Base-by-base conservation (phyloP, 1,140 invertebrate genomes). In the Parapsyche elsis region DNA sequence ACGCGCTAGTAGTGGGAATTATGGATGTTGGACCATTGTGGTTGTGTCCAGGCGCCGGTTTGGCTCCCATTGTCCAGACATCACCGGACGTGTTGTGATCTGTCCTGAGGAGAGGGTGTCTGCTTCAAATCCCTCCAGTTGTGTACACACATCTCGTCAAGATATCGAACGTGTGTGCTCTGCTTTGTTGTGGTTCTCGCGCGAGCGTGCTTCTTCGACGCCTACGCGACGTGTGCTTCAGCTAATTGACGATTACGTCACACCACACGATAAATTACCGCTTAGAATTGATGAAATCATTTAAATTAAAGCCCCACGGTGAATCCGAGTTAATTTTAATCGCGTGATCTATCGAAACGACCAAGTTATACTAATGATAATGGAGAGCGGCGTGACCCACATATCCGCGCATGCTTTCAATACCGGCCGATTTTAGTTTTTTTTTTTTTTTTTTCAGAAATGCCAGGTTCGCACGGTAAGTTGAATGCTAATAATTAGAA, bases 401-500 rank as follows among this genome's bases (percentile, higher is more conserved):
- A 61, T 61, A n/a, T 21, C n/a, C n/a, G n/a, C n/a, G n/a, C n/a
- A 61, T 16, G 12, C 2, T 4, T 16, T 19, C 26, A 26, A 67
- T 67, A 14, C 9, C 21, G 59, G 59, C 12, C 64, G 24, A 26
- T 26, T 26, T 67, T 12, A 26, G 64, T 26, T 67, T 67, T 67
- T 67, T 67, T 67, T 67, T 67, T 9, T 26, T 23, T 16, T n/a
- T n/a, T n/a, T n/a, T n/a, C n/a, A n/a, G n/a, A n/a, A n/a, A 67
- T 26, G 64, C 9, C 1, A 64, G 26, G 44, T 12, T 9, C 9
- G 38, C 71, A 53, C 53, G 23, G 24, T 23, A 74, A 79, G 71
- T 57, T 82, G 81, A 80, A 80, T 78, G 64, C 76, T 76, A 71
- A 83, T 83, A 83, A 83, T 83, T 83, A 83, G 79, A 78, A 80